phyloP scores from a whole-genome alignment of 1,140 invertebrate genomes.

The Rhyzopertha dominica region DNA sequence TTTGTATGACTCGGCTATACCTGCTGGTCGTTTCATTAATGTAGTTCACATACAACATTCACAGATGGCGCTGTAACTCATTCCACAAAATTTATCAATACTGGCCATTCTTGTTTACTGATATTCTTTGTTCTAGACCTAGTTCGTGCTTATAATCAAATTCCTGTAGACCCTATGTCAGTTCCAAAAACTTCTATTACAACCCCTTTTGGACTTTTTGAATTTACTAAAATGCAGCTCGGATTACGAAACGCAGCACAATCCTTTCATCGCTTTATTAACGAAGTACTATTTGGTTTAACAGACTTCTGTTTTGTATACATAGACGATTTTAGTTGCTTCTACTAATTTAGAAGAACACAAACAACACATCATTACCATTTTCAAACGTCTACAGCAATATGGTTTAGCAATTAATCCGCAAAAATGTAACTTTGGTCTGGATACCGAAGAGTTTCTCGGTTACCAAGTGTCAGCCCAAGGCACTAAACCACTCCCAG shows the following conservation, averaged over 20 bases:
- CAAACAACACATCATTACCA: slow-evolving; percentile 47
- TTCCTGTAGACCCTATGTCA: no score
- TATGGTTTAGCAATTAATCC: slow-evolving; percentile 32
- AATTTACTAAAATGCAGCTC: slow-evolving; percentile 32
- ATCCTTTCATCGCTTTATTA: slow-evolving; percentile 47
- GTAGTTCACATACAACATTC: no score
- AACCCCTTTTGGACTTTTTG: slow-evolving; percentile 28
- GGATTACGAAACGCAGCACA: slow-evolving; percentile 30
- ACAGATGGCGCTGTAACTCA: no score
- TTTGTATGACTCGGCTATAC: no score
- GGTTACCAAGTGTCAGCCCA: slow-evolving; percentile 33
- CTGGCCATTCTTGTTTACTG: no score
- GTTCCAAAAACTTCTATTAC: no score
- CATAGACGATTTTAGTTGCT: slow-evolving; percentile 52
- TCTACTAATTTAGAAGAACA: slow-evolving; percentile 44
- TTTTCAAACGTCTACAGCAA: slow-evolving; percentile 23
- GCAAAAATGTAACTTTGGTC: slow-evolving; percentile 33
- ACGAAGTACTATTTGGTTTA: slow-evolving; percentile 40
- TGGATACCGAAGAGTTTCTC: slow-evolving; percentile 32
- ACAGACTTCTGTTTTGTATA: slow-evolving; percentile 41
- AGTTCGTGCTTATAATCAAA: no score
- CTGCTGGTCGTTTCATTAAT: no score
- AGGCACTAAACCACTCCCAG: slow-evolving; percentile 34
- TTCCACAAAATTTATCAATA: no score
- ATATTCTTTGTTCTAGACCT: no score